These are phyloP conservation scores for Lepus townsendii DNA, from an alignment of 2,797 vertebrate genomes.

Conservation along the genomic window DNA sequence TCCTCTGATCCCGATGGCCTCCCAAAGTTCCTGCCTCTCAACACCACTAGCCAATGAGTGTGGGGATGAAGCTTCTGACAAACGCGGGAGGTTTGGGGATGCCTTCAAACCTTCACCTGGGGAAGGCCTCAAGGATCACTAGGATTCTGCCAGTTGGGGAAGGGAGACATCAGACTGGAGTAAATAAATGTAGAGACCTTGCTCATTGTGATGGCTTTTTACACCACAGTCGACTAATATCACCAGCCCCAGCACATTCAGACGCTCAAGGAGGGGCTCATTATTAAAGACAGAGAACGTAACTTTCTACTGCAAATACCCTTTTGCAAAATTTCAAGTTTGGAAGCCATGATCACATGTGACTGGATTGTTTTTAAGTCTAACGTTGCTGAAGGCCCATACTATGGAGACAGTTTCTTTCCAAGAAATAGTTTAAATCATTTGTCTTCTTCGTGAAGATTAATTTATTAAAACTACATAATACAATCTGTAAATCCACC, in stretches of 20 bases:
- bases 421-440: background rate
- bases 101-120: too few relatives aligned
- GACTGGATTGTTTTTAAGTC: background rate
- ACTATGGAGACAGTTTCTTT: background rate
- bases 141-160: background rate
- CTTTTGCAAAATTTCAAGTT: background rate
- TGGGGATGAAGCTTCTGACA: too few relatives aligned
- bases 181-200: background rate
- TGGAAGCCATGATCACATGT: background rate
- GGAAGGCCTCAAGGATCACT: background rate
- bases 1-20: too few relatives aligned
- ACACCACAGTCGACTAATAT: background rate
- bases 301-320: background rate
- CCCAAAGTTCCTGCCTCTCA: too few relatives aligned
- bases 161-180: slow-evolving; percentile 1
- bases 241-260: background rate
- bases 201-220: background rate
- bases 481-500: background rate
- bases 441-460: background rate
- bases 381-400: background rate
- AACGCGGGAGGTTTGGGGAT: too few relatives aligned
- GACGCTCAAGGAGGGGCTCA: background rate
- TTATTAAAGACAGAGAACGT: background rate
- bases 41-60: too few relatives aligned
- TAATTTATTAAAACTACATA: background rate